These are phyloP conservation scores for Acanthisitta chloris DNA, from an alignment of 2,113 vertebrate genomes.

Conservation along the genomic window DNA sequence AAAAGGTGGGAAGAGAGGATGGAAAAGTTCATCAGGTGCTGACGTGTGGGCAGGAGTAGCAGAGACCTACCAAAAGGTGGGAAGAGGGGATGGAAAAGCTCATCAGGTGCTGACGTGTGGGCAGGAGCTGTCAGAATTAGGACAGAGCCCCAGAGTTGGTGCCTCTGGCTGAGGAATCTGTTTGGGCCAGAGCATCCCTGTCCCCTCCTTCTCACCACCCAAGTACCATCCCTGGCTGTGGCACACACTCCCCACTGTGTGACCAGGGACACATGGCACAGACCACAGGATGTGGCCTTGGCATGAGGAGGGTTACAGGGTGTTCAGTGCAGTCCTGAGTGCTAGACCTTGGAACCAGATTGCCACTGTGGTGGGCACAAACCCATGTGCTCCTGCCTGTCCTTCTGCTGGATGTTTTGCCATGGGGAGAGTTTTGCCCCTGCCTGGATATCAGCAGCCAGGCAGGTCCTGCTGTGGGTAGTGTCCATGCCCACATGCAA, in stretches of 20 bases:
- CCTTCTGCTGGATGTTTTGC: neutral
- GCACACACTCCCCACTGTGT: neutral
- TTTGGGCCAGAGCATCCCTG: too few species aligned
- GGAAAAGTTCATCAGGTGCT: neutral
- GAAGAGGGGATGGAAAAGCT: neutral
- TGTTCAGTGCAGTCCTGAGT: too few species aligned
- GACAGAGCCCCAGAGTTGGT: neutral
- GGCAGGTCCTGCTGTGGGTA: neutral
- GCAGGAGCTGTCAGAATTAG: too few species aligned
- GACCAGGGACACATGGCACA: neutral
- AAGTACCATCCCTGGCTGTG: neutral
- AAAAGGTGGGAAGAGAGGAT: neutral
- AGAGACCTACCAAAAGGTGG: neutral
- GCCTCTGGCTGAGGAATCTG: neutral
- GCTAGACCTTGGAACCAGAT: neutral
- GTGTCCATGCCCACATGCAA: too few species aligned
- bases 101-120: too few species aligned
- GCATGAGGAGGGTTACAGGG: fast-evolving
- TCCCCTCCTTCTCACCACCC: neutral
- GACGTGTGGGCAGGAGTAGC: fast-evolving
- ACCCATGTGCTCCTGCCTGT: neutral
- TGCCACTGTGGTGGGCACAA: too few species aligned
- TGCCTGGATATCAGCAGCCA: neutral
- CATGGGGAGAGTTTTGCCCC: neutral
- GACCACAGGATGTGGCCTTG: neutral